These are phyloP conservation scores for Salvelinus fontinalis DNA, from an alignment of 2,113 vertebrate species.

Conservation along the genomic window DNA sequence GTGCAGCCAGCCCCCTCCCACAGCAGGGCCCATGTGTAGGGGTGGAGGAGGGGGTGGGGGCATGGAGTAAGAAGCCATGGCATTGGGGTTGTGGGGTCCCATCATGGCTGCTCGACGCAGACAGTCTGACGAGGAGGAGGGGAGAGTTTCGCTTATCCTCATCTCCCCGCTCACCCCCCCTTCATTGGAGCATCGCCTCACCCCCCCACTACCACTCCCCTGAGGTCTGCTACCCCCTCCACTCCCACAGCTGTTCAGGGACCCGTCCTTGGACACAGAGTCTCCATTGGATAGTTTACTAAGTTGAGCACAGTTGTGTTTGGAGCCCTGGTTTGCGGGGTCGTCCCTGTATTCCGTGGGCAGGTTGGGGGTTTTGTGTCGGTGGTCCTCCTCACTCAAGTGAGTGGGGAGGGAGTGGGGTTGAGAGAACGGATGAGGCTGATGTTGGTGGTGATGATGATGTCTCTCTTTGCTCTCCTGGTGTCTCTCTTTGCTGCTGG, in stretches of 20 bases:
- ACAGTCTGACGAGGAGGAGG: constrained; percentile 74
- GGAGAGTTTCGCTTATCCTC: constrained; percentile 79
- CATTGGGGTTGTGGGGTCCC: constrained; percentile 30
- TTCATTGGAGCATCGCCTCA: constrained; percentile 78
- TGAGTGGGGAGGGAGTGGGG: constrained; percentile 54
- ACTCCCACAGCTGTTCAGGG: constrained; percentile 41
- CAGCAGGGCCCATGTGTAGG: constrained; percentile 76
- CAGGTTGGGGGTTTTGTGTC: constrained; percentile 71
- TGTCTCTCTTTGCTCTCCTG: constrained; percentile 66
- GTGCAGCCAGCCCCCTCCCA: constrained; percentile 84
- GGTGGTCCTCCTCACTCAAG: constrained; percentile 74
- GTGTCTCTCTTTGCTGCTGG: constrained; percentile 69
- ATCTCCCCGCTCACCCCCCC: constrained; percentile 69
- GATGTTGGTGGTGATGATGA: constrained; percentile 38
- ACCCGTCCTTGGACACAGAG: constrained; percentile 63
- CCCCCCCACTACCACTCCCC: constrained; percentile 42
- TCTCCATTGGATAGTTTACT: constrained; percentile 72
- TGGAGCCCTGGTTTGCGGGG: constrained; percentile 44
- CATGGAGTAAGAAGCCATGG: constrained; percentile 46
- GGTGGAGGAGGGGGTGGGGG: constrained; percentile 65
- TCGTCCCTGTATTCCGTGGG: constrained; percentile 79
- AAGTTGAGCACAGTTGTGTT: constrained; percentile 76
- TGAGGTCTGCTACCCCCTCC: constrained; percentile 35
- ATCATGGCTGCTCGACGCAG: constrained; percentile 78
- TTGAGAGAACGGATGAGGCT: constrained; percentile 57